Base-by-base conservation (phyloP, 2,113 vertebrate species). In the Paracyprichromis sp. region DNA sequence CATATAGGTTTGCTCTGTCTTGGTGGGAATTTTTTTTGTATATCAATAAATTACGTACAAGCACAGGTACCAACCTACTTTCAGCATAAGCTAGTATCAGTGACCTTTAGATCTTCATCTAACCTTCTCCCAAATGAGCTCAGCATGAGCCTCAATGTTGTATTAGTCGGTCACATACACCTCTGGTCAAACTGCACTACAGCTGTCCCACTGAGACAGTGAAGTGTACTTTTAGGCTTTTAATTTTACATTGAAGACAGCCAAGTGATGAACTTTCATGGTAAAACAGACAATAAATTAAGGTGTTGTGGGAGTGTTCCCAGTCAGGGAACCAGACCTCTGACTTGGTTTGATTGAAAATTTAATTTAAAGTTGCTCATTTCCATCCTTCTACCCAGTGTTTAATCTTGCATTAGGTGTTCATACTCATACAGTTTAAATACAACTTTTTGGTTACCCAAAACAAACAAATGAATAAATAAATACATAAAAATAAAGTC, bases 261-360 rank as follows among this genome's bases (percentile, higher is more conserved):
- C 38, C 38, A 71, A 43, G n/a, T 43, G 11, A 43, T 71, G 66
- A 4, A 43, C 66, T 43, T 43, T 43, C 2, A 21, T 69, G n/a
- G 14, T 45, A 47, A 47, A 73, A 45, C 69, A 45, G 69, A 45
- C 40, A 73, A 5, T 7, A 0, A 47, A 29, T 73, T 10, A 26
- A 45, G 21, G 9, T 17, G 40, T 26, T 10, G 13, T 73, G 40
- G 8, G 5, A 45, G 40, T 45, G 21, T 73, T 73, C 8, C 13
- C 13, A 47, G 69, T 26, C 21, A 45, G 21, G 14, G 0, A 45
- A 45, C 21, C 38, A 73, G 13, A 45, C 69, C 0, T 11, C 0
- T 73, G 40, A 45, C 40, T 73, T 73, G 3, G 13, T 26, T 26
- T 45, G 4, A 47, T 17, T 73, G 40, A 43, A 73, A 17, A 16